Percentiles rank a stretch among this genome's conserved stretches.
These are phyloP conservation scores for Aphaenogaster rudis DNA, from an alignment of 1,140 invertebrate genomes.

Conservation along the genomic window DNA sequence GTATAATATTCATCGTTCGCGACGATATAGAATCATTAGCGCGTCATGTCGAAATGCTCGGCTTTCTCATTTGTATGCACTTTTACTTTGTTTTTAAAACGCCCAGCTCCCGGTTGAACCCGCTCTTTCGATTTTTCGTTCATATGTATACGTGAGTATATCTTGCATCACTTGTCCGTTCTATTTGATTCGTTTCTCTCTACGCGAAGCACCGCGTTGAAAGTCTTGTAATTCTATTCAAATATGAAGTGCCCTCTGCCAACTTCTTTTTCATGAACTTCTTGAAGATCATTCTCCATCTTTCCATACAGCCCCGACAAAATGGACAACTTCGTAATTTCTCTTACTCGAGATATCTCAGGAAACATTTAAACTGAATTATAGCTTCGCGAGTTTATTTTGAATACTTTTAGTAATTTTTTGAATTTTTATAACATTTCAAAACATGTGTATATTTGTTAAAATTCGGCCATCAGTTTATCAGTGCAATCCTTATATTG, in stretches of 20 bases:
- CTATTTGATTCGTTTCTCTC: conserved; percentile 38
- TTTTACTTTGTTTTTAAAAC: neutral
- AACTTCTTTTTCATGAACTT: conserved; percentile 36
- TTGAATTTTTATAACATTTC: neutral
- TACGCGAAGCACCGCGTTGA: neutral
- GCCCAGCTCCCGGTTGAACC: neutral
- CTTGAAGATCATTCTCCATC: conserved; percentile 8
- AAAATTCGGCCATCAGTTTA: neutral
- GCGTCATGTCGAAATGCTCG: neutral
- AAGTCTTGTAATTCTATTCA: conserved; percentile 44
- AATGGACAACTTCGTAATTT: conserved; percentile 20
- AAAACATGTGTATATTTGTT: neutral
- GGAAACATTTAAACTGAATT: conserved; percentile 25
- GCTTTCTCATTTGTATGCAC: neutral
- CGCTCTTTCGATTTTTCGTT: neutral
- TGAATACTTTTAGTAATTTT: neutral
- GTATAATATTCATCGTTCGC: conserved; percentile 26
- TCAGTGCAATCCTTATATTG: neutral
- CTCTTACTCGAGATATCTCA: neutral
- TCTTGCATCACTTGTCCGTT: neutral
- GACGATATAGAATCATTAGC: neutral
- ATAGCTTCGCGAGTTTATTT: conserved; percentile 7
- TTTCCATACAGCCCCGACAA: neutral
- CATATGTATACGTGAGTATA: neutral
- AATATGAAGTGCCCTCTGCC: conserved; percentile 31